Evolutionary conservation across 2,888 invertebrate genomes (phyloP), one percentile per base, ranked within the genome.

Genomic region (Dendrolimus pini): DNA sequence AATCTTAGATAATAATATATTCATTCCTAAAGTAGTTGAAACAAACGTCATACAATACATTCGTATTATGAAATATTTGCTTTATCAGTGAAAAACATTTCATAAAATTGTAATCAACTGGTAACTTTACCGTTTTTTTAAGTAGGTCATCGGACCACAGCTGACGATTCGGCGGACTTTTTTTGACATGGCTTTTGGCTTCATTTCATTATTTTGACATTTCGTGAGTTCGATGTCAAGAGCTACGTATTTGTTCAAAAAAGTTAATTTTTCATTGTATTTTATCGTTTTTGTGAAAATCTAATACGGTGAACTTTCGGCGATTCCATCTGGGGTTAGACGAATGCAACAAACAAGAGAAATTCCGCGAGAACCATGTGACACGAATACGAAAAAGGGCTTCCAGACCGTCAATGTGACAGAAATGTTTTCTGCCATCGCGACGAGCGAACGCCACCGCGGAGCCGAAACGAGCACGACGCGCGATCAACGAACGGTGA

Each of bases 161-260:
- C 77, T 80, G 80, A 82, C 80, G 77, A 85, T 84, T 85, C 85
- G 81, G 87, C 87, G 86, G 82, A 85, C 82, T 88, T 88, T 88
- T 87, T 89, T 87, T 88, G 89, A 85, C 87, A 89, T 80, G 81
- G 81, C 83, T 86, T 85, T 87, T 85, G 83, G 85, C 84, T 89
- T 89, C 85, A 85, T 85, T 85, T 85, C 85, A 89, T 87, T 90
- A 91, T 91, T 91, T 91, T 91, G 91, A 91, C 91, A 85, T 89
- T 87, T 90, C 83, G 83, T 84, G 87, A 85, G 86, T 88, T 90
- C 81, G 84, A 84, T 91, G 90, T 90, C 89, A 90, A 88, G 85
- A 85, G 88, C 89, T 89, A 88, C 89, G 86, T 90, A 89, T 90
- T 89, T 89, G 84, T 77, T 77, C 74, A 77, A 79, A 85, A 86